A percentile compares a stretch with the other conserved stretches of the same genome.
Evolutionary conservation across 2,113 vertebrate species (phyloP).

Genomic region (Solea solea): DNA sequence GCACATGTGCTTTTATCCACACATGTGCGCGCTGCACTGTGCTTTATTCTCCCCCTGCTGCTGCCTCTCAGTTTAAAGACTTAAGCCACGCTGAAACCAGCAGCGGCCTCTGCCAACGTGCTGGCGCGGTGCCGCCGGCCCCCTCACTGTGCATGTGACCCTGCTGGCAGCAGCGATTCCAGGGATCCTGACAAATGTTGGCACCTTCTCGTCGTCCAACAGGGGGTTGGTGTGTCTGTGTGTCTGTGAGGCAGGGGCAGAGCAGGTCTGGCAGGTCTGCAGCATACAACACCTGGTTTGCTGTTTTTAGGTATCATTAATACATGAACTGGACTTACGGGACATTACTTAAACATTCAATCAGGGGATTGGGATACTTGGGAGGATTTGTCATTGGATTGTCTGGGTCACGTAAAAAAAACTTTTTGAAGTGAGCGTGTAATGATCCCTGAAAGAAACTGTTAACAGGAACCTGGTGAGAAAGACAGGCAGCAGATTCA

Average conservation of each 20-base stretch:
- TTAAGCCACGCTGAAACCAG: conserved; percentile 57
- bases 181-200: conserved; percentile 81
- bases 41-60: conserved; percentile 30
- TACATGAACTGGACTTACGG: conserved; percentile 49
- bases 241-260: conserved; percentile 9
- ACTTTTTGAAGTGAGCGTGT: conserved; percentile 48
- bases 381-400: conserved; percentile 62
- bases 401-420: conserved; percentile 35
- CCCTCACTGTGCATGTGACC: conserved; percentile 77
- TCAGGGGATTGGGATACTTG: conserved; percentile 58
- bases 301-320: conserved; percentile 75
- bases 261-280: conserved; percentile 50
- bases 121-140: conserved; percentile 70
- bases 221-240: conserved; percentile 45
- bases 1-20: not conserved
- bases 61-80: conserved; percentile 50
- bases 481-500: conserved; percentile 45
- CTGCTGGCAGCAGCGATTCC: conserved; percentile 70
- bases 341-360: conserved; percentile 65
- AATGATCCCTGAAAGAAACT: conserved; percentile 26
- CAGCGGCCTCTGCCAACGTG: conserved; percentile 64
- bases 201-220: conserved; percentile 76
- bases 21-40: conserved; percentile 10
- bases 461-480: conserved; percentile 45
- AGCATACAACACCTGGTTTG: conserved; percentile 69